phyloP scores from a whole-genome alignment of 2,113 vertebrate genomes.

The Anhinga rufa region DNA sequence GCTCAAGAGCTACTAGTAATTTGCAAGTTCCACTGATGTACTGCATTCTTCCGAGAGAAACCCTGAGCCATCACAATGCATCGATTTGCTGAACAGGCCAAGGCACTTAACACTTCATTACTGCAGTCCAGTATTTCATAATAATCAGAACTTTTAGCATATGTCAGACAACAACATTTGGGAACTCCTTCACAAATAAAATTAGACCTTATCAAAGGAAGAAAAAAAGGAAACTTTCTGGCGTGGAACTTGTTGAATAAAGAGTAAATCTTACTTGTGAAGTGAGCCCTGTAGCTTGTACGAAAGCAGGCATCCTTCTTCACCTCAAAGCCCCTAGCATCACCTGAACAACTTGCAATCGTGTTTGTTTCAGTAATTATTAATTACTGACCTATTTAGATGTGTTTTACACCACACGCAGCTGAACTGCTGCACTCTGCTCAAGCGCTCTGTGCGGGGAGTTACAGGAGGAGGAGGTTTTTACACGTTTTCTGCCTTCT shows the following conservation, averaged over 20 bases:
- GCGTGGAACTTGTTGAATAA: slow-evolving; percentile 39
- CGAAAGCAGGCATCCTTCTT: background rate
- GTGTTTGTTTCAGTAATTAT: slow-evolving; percentile 36
- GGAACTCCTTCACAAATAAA: background rate
- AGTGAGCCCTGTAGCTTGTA: background rate
- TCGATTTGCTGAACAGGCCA: slow-evolving; percentile 38
- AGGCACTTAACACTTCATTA: slow-evolving; percentile 40
- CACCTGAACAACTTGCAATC: background rate
- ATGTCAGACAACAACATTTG: background rate
- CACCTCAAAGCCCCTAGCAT: background rate
- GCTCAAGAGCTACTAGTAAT: background rate
- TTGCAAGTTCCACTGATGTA: slow-evolving; percentile 1
- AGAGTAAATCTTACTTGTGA: background rate
- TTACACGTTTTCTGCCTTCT: background rate
- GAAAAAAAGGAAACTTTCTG: slow-evolving; percentile 41
- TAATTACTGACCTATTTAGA: slow-evolving; percentile 14
- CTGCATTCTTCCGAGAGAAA: slow-evolving; percentile 12
- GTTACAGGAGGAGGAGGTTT: background rate
- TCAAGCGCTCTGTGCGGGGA: background rate
- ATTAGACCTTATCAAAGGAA: background rate
- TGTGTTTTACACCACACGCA: background rate
- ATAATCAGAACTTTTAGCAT: background rate
- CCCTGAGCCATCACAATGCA: slow-evolving; percentile 41
- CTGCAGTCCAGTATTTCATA: background rate
- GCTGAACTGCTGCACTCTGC: background rate